Evolutionary conservation across 1,140 invertebrate species (phyloP), one percentile per base, ranked within the genome.

Genomic region (Neodiprion fabricii): DNA sequence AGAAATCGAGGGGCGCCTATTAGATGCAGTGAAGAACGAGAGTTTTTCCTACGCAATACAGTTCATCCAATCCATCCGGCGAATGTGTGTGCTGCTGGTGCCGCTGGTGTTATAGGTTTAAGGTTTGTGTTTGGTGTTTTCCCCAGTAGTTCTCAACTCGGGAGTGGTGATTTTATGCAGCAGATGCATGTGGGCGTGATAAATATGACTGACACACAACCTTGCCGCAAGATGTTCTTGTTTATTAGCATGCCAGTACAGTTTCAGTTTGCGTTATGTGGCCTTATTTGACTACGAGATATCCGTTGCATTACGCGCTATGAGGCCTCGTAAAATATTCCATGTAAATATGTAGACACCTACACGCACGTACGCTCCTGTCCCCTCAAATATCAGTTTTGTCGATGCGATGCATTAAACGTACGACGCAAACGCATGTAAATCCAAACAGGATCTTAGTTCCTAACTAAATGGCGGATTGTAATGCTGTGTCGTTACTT

Each of bases 81-180:
- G 53, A 61, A 61, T 17, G 53, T 61, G 53, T 61, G 53, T 61
- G 53, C 11, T 61, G 53, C 28, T 40, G 28, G 28, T 40, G 28
- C 28, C 28, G 28, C 28, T 40, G 28, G 28, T 40, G 28, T 40
- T 40, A 14, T 61, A 61, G 53, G 11, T 61, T 61, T 61, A 17
- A 61, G 53, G 53, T 61, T 61, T 40, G 28, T 40, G 61, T 47
- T 10, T 21, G 17, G 17, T 21, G 17, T 21, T 21, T 21, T 23
- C 12, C 74, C 74, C 77, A 79, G 76, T 72, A 72, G 76, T 73
- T 77, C 78, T 79, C 76, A 77, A 79, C 76, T 73, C 67, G 72
- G 71, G 74, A 79, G 77, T 77, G 74, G 77, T 77, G 75, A 76
- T 49, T 48, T 21, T 40, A 40, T 23, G 48, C 70, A 48, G 11